Evolutionary conservation across 2,888 invertebrate genomes (phyloP).

Genomic region (Caenorhabditis sp.): DNA sequence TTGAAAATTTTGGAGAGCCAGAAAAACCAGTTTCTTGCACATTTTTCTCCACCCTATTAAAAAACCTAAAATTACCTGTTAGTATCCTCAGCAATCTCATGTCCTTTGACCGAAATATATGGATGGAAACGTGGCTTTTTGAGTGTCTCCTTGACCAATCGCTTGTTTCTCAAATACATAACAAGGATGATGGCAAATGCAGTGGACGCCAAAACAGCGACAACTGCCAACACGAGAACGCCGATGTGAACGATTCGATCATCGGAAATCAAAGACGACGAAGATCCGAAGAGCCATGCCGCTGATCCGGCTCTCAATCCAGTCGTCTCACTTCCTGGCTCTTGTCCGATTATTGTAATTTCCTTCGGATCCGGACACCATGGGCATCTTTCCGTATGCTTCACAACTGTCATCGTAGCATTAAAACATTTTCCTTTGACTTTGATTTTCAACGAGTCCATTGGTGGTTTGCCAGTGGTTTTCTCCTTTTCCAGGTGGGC

Average conservation of each 20-base stretch:
- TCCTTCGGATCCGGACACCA: conserved; percentile 81
- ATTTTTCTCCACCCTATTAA: neutral
- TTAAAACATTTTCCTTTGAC: conserved; percentile 81
- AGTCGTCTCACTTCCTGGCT: conserved; percentile 58
- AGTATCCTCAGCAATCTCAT: conserved; percentile 65
- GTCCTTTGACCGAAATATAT: conserved; percentile 68
- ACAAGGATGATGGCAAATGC: conserved; percentile 71
- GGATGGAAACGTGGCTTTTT: conserved; percentile 70
- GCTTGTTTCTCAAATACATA: conserved; percentile 70
- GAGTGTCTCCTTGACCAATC: conserved; percentile 58
- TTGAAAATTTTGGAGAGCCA: too few species aligned
- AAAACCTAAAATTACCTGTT: conserved; percentile 48
- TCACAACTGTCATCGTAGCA: conserved; percentile 77
- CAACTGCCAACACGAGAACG: conserved; percentile 68
- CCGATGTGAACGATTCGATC: conserved; percentile 71
- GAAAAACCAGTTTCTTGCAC: neutral
- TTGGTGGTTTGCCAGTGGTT: conserved; percentile 71
- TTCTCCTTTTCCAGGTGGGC: conserved; percentile 53
- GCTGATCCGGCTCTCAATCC: conserved; percentile 39
- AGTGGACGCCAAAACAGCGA: conserved; percentile 70
- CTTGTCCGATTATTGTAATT: conserved; percentile 75
- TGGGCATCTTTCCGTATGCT: conserved; percentile 79
- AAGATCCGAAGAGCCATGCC: conserved; percentile 52
- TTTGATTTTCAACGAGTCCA: conserved; percentile 61
- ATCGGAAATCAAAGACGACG: conserved; percentile 54